Evolutionary conservation across 2,113 vertebrate genomes (phyloP).

Genomic region (rat (Rattus norvegicus)): GRCr8 NC_086024.1:57352001-57352500

Average conservation of each 20-base stretch:
- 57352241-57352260: neutral
- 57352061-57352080: neutral
- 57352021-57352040: neutral
- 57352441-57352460: neutral
- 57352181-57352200: neutral
- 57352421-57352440: neutral
- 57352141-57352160: neutral
- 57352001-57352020: neutral
- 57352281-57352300: neutral
- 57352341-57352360: neutral
- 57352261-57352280: neutral
- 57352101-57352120: slow-evolving; percentile 60
- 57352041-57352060: neutral
- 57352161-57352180: neutral
- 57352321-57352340: slow-evolving; percentile 43
- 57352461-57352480: neutral
- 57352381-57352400: neutral
- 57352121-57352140: neutral
- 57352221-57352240: neutral
- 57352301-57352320: neutral
- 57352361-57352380: slow-evolving; percentile 11
- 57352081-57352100: fast-evolving
- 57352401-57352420: neutral
- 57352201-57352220: slow-evolving; percentile 11
- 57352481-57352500: neutral